Evolutionary conservation across 2,888 invertebrate species (phyloP), one percentile per base, ranked within the genome.

Genomic region (Lycocerus yunnanus): DNA sequence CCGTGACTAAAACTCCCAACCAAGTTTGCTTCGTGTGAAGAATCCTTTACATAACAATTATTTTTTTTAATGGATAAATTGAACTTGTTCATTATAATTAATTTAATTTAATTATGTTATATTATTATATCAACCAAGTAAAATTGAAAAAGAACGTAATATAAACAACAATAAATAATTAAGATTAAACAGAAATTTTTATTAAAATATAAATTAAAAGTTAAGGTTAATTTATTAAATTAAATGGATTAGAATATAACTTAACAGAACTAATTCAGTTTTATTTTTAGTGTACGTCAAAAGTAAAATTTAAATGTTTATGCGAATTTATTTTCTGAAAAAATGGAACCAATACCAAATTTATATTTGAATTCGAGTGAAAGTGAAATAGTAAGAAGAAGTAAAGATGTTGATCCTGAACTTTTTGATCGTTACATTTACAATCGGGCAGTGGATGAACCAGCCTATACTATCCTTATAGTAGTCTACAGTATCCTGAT

Each of bases 401-500:
- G 83, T 73, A 82, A 81, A 63, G 81, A 82, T 67, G 81, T 85
- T 60, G 86, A 87, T 81, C 84, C 84, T 5, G 81, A 88, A 68
- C 86, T 91, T n/a, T 85, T 91, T 60, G 90, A 91, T 73, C 90
- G 91, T 79, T 93, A 92, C 84, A 88, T 91, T 4, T 88, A 89
- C 74, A 95, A 95, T 86, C 89, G 92, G 69, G 92, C 92, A 68
- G 91, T 95, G 61, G 92, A 93, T 79, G 92, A 92, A 77, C 90
- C 91, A 0, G 92, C 93, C 24, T 91, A 92, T 83, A 89, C 92
- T 6, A 85, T 91, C 3, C 89, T 95, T 10, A 92, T 94, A 67
- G 88, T 90, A 0, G 90, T 93, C 83, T 95, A 95, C 88, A 90
- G 91, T 16, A 88, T 93, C 76, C 88, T 97, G 81, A 96, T 96